These are phyloP conservation scores for Planiliza haematocheilus DNA, from an alignment of 2,113 vertebrate species.

Conservation along the genomic window DNA sequence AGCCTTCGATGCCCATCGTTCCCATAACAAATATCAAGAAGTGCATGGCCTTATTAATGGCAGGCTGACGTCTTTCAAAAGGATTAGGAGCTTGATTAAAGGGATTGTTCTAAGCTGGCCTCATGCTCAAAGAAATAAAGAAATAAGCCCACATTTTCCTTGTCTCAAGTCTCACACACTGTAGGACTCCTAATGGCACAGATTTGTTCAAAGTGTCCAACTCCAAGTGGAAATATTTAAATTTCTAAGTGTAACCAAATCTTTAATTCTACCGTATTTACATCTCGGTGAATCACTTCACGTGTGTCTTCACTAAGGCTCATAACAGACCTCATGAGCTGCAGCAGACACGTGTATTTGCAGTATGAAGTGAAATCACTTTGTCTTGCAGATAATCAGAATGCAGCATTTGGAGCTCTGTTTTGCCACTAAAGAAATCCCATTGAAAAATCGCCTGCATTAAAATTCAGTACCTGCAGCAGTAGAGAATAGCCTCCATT, in stretches of 20 bases:
- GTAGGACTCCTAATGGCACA: background rate
- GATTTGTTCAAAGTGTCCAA: slow-evolving; percentile 24
- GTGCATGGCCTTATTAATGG: slow-evolving; percentile 68
- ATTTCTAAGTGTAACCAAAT: background rate
- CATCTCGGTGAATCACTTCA: background rate
- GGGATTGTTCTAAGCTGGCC: slow-evolving; percentile 75
- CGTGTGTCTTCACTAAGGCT: background rate
- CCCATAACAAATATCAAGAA: slow-evolving; percentile 69
- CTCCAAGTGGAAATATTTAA: background rate
- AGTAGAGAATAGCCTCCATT: slow-evolving; percentile 78
- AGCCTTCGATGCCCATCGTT: slow-evolving; percentile 34
- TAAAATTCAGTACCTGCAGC: slow-evolving; percentile 82
- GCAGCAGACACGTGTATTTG: slow-evolving; percentile 18
- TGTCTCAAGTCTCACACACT: slow-evolving; percentile 33
- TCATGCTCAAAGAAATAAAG: slow-evolving; percentile 73
- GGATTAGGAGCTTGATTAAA: slow-evolving; percentile 82
- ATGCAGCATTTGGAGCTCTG: slow-evolving; percentile 40
- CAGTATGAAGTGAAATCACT: slow-evolving; percentile 26
- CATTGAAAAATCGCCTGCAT: slow-evolving; percentile 73
- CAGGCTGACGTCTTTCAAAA: slow-evolving; percentile 75
- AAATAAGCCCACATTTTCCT: slow-evolving; percentile 67
- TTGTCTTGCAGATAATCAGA: slow-evolving; percentile 34
- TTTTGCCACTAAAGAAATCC: slow-evolving; percentile 60
- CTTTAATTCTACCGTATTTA: background rate
- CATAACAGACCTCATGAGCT: background rate